phyloP scores from a whole-genome alignment of 1,140 invertebrate species.

The Zophobas morio region DNA sequence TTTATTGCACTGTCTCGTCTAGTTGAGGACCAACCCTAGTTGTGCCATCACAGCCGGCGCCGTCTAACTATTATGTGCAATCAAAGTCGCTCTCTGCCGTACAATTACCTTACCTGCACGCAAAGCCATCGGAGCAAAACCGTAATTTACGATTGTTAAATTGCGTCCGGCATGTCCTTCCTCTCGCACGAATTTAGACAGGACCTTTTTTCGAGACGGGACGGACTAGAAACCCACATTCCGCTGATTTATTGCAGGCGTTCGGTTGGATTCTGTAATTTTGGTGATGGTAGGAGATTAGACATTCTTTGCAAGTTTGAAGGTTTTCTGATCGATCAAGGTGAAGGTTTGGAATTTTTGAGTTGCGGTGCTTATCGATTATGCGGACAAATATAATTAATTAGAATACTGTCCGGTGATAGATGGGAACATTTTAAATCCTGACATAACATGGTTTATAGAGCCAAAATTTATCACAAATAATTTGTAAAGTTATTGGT shows the following conservation, averaged over 20 bases:
- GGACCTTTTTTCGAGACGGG: background rate
- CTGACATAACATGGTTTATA: too few relatives aligned
- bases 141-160: conserved; percentile 39
- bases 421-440: background rate
- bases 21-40: conserved; percentile 22
- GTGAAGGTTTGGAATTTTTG: conserved; percentile 1
- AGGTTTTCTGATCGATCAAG: conserved; percentile 2
- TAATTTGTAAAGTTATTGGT: too few relatives aligned
- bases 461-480: too few relatives aligned
- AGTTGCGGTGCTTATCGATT: background rate
- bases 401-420: background rate
- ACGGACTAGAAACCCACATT: conserved; percentile 10
- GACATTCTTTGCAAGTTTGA: conserved; percentile 24
- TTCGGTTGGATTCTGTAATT: conserved; percentile 15
- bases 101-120: conserved; percentile 47
- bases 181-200: conserved; percentile 19
- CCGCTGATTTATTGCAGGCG: conserved; percentile 9
- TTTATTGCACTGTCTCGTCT: conserved; percentile 12
- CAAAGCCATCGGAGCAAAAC: conserved; percentile 32
- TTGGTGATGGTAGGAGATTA: conserved; percentile 3
- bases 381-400: background rate
- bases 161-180: conserved; percentile 38
- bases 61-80: conserved; percentile 44
- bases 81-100: conserved; percentile 36
- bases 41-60: conserved; percentile 30